Conservation (phyloP, 92 coral and sea anemone genomes). For the Palythoa heliodiscus region DNA sequence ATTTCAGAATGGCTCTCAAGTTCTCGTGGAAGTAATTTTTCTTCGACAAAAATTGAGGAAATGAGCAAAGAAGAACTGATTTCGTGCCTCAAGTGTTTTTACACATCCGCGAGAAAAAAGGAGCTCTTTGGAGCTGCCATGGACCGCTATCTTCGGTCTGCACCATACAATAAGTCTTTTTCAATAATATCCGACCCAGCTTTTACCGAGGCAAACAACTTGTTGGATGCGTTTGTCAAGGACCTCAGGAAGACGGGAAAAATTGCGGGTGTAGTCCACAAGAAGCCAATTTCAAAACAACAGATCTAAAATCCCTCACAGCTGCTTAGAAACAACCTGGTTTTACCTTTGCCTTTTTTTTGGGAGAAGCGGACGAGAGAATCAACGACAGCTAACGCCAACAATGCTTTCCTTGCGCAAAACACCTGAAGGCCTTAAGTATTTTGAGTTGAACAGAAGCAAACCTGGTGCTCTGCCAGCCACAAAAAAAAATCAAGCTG, state of each 20-base stretch:
- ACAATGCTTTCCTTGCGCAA: conserved; percentile 35
- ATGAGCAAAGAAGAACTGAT: too few relatives aligned
- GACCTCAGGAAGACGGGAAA: not conserved
- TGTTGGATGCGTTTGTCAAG: too few relatives aligned
- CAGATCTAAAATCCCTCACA: conserved; percentile 61
- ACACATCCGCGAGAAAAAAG: not conserved
- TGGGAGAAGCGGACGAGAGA: conserved; percentile 48
- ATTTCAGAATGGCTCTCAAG: conserved; percentile 17
- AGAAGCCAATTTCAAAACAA: conserved; percentile 58
- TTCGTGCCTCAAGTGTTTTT: too few relatives aligned
- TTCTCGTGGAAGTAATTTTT: not conserved
- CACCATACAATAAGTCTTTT: not conserved
- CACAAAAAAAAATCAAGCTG: conserved; percentile 61
- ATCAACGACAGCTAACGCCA: conserved; percentile 32
- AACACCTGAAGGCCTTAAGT: conserved; percentile 40
- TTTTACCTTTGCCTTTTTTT: not conserved
- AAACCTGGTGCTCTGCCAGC: too few relatives aligned
- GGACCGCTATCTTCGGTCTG: not conserved
- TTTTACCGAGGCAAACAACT: not conserved
- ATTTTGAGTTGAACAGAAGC: conserved; percentile 44
- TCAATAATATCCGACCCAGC: not conserved
- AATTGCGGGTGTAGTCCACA: conserved; percentile 66
- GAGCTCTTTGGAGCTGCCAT: not conserved
- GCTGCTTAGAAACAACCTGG: not conserved
- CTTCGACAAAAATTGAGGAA: not conserved